Evolutionary conservation across 2,888 invertebrate genomes (phyloP).

Genomic region (Pandemis cinnamomeana): DNA sequence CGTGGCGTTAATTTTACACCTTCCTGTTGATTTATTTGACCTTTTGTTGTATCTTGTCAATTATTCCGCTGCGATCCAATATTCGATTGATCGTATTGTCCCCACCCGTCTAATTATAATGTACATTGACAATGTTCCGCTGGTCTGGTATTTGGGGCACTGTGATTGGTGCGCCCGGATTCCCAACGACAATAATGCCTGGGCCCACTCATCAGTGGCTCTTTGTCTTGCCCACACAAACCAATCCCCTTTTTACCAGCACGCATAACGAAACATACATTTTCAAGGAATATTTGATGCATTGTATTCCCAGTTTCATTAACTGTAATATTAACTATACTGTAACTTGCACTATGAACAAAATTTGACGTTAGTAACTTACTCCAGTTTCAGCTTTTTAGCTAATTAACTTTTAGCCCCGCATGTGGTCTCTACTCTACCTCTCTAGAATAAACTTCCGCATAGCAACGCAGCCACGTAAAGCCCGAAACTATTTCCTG

Average conservation of each 20-base stretch:
- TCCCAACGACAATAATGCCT: constrained; percentile 60
- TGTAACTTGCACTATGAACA: not conserved
- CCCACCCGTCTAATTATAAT: constrained; percentile 36
- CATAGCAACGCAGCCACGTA: not conserved
- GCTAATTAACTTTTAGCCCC: not conserved
- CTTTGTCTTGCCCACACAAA: constrained; percentile 60
- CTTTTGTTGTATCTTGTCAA: constrained; percentile 1
- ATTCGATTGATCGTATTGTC: constrained; percentile 22
- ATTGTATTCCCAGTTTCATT: not conserved
- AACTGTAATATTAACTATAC: not conserved
- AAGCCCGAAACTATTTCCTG: not conserved
- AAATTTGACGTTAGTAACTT: not conserved
- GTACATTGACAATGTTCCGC: constrained; percentile 37
- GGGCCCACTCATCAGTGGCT: constrained; percentile 55
- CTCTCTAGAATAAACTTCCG: not conserved
- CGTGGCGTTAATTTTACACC: not conserved
- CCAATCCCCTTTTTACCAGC: constrained; percentile 40
- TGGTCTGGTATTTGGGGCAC: constrained; percentile 67
- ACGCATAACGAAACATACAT: constrained; percentile 1
- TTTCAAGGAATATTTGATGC: not conserved
- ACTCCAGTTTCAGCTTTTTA: constrained; percentile 3
- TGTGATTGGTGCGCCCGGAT: constrained; percentile 70
- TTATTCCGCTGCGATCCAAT: constrained; percentile 10
- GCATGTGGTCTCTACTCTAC: not conserved
- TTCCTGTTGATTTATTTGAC: not conserved